Base-by-base conservation (phyloP, 53 echinoderm and acorn worm species). In the Mesocentrotus franciscanus region DNA sequence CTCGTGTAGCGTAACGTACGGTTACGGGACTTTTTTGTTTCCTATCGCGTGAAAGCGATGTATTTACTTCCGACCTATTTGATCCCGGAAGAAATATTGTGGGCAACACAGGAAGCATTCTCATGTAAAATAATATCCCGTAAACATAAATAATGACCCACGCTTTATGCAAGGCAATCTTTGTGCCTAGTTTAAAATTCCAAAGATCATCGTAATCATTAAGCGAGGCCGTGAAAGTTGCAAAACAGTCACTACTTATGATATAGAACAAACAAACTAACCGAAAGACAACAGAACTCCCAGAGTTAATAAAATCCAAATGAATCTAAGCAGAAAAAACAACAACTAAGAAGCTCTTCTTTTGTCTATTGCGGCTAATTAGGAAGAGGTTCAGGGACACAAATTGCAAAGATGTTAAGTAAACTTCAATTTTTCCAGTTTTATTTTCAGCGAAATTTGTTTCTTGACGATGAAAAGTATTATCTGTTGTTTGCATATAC, bases 401-500 rank as follows among this genome's bases (percentile, higher is more conserved):
- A 56, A 57, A 87, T 5, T 12, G 56, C 58, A 87, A 17, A 87
- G 29, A 87, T 87, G 27, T 87, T 57, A 87, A n/a, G 29, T 58
- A 58, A 87, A 87, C 16, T 87, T 87, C n/a, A 58, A 57, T 57
- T 58, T 27, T 87, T 36, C 42, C 36, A 39, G 5, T 42, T 39
- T 42, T 76, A 76, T 32, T 42, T 87, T 58, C 29, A 9, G n/a
- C 27, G 56, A 57, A 11, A 87, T 87, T 27, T 87, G 87, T 87
- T 87, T 87, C 58, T 57, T 87, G 87, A 58, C n/a, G 87, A 58
- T 57, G 59, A 27, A 14, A 87, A 29, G 87, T 87, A 87, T 58
- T 87, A 87, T 87, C 87, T 58, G 9, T 58, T 87, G 87, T 87
- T 87, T 87, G 87, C 87, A 59, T 58, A 84, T 84, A 87, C 58